phyloP scores from a whole-genome alignment of 1,140 invertebrate species.

The Zaprionus ornatus region DNA sequence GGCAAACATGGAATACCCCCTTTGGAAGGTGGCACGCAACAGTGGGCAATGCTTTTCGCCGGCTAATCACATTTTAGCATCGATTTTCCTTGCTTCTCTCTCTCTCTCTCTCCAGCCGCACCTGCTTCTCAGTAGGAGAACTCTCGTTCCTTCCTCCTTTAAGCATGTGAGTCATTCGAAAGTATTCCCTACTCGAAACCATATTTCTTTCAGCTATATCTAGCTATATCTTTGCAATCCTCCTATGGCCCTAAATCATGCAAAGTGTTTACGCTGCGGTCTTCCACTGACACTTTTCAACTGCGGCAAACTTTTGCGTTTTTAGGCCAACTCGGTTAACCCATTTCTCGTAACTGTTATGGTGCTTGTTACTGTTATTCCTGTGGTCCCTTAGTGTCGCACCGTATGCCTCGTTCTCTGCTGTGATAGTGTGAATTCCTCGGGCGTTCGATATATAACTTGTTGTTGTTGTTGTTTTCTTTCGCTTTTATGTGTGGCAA shows the following conservation, averaged over 20 bases:
- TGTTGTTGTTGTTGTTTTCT: conserved; percentile 27
- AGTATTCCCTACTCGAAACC: conserved; percentile 2
- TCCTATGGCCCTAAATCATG: conserved; percentile 72
- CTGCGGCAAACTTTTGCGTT: conserved; percentile 74
- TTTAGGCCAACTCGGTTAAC: conserved; percentile 76
- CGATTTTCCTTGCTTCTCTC: conserved; percentile 57
- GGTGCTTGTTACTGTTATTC: conserved; percentile 2
- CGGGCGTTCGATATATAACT: conserved; percentile 28
- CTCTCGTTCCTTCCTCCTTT: conserved; percentile 34
- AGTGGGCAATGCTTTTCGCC: conserved; percentile 34
- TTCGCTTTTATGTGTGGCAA: conserved; percentile 53
- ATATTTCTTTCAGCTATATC: conserved; percentile 9
- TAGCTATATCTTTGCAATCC: conserved; percentile 46
- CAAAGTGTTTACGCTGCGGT: conserved; percentile 66
- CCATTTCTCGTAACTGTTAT: conserved; percentile 53
- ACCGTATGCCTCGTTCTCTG: conserved; percentile 3
- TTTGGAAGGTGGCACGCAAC: conserved; percentile 45
- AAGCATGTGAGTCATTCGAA: conserved; percentile 54
- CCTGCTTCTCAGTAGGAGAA: conserved; percentile 22
- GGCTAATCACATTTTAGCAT: conserved; percentile 72
- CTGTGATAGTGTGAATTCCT: conserved; percentile 56
- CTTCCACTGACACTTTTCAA: conserved; percentile 56
- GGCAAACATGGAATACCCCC: conserved; percentile 10
- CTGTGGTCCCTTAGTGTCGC: not conserved
- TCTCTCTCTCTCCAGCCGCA: conserved; percentile 34